Base-by-base conservation (phyloP, 1,140 invertebrate species). In the Drosophila triauraria region DNA sequence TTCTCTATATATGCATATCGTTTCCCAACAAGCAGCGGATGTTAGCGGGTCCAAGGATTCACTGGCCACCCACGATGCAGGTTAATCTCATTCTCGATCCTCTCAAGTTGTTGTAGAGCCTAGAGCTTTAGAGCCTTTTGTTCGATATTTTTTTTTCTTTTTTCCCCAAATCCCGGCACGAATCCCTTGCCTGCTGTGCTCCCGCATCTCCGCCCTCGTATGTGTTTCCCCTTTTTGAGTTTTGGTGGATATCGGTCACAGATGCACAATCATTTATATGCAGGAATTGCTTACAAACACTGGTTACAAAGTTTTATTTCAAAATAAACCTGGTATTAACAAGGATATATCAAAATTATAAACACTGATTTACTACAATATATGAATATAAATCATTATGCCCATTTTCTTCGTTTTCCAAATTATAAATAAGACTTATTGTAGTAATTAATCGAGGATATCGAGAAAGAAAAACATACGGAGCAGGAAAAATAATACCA, bases 11-110 rank as follows among this genome's bases (percentile, higher is more conserved):
- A 56, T 40, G 35, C 15, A 53, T 35, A 25, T 75, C 80, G 59
- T 82, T 69, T 81, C 60, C 53, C 76, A 75, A 90, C 82, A 93
- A 93, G 93, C 94, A 96, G 95, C 95, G 93, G 95, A 96, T 94
- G 94, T 96, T 92, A 96, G 95, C 94, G 96, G 95, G 92, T 96
- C 96, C 74, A 95, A 95, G 94, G 96, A 96, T 93, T 96, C 96
- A 78, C 94, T 96, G 90, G 95, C 95, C 92, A 96, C 95, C 74
- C 95, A 96, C 93, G 96, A 96, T 94, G 95, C 95, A 96, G 95
- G 96, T 96, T 93, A 84, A 72, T 60, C 74, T 75, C 65, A 64
- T 40, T 56, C 35, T 40, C 44, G 27, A 51, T 62, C 20, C 40
- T 32, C 15, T 32, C 20, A 32, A 6, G 4, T 61, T 61, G 17